These are phyloP conservation scores for Prosapia bicincta DNA, from an alignment of 2,888 invertebrate species.

Conservation along the genomic window DNA sequence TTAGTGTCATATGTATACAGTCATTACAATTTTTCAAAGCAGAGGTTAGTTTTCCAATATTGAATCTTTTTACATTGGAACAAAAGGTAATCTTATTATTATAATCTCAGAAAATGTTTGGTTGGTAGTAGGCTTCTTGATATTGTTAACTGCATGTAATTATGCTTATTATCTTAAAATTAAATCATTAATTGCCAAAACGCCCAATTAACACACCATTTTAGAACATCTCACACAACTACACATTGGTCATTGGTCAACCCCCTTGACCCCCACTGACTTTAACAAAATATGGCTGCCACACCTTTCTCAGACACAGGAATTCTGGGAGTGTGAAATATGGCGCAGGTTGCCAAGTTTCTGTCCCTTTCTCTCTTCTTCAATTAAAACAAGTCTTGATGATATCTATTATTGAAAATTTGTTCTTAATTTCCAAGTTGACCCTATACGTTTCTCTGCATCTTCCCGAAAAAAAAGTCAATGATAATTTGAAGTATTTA, in stretches of 20 bases:
- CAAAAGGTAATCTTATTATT: neutral
- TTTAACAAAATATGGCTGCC: slow-evolving; percentile 44
- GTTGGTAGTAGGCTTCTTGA: neutral
- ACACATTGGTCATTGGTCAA: slow-evolving; percentile 29
- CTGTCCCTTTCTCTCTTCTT: neutral
- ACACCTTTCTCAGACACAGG: slow-evolving; percentile 40
- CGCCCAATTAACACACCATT: slow-evolving; percentile 2
- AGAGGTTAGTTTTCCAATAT: neutral
- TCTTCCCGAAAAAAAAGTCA: too few relatives aligned
- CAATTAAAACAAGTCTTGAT: neutral
- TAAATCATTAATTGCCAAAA: neutral
- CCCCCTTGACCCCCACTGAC: slow-evolving; percentile 40
- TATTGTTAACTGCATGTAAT: neutral
- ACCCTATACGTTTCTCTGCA: too few relatives aligned
- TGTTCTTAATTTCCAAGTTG: neutral
- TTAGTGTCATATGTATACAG: neutral
- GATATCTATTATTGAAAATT: neutral
- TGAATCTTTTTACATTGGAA: neutral
- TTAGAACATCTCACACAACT: slow-evolving; percentile 11
- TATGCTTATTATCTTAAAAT: neutral
- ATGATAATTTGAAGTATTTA: too few relatives aligned
- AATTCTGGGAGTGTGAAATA: slow-evolving; percentile 40
- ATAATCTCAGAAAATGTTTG: neutral
- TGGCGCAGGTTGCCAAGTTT: slow-evolving; percentile 32
- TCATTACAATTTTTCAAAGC: neutral